These are phyloP conservation scores for Athene noctua DNA, from an alignment of 2,113 vertebrate genomes.

Conservation along the genomic window DNA sequence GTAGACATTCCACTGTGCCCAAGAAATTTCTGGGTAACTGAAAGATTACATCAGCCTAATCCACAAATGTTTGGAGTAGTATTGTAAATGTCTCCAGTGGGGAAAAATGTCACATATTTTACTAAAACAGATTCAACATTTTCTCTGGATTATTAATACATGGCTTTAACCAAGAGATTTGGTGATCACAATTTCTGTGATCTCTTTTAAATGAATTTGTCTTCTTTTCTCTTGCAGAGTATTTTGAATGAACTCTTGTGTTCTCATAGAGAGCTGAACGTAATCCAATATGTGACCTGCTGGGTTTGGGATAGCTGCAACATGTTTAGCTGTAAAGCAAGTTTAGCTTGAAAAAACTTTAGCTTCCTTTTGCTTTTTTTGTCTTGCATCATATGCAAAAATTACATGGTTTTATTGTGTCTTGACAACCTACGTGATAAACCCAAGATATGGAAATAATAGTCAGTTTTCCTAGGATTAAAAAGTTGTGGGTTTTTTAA, in stretches of 20 bases:
- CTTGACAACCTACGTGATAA: background rate
- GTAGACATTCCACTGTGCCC: background rate
- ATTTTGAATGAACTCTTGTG: slow-evolving; percentile 10
- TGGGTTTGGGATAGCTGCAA: background rate
- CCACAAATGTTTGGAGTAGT: background rate
- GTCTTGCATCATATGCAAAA: background rate
- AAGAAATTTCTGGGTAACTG: background rate
- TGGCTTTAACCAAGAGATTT: background rate
- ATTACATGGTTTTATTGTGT: background rate
- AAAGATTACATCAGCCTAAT: background rate
- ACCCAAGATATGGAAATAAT: background rate
- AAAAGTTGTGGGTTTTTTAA: background rate
- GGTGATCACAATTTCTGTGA: background rate
- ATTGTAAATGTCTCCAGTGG: background rate
- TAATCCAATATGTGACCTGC: background rate
- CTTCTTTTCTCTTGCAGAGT: slow-evolving; percentile 18
- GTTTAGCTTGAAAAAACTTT: background rate
- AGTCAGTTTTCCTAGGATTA: background rate
- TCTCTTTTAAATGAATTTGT: background rate
- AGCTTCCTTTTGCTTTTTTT: background rate
- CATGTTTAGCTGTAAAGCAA: background rate
- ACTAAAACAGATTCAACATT: background rate
- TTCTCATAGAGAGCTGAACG: background rate
- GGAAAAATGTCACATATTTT: background rate
- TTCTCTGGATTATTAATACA: background rate